Percentiles rank a stretch among this genome's conserved stretches.
Conservation (phyloP, 2,888 invertebrate species). For the Sinodicranocentrus sp. region DNA sequence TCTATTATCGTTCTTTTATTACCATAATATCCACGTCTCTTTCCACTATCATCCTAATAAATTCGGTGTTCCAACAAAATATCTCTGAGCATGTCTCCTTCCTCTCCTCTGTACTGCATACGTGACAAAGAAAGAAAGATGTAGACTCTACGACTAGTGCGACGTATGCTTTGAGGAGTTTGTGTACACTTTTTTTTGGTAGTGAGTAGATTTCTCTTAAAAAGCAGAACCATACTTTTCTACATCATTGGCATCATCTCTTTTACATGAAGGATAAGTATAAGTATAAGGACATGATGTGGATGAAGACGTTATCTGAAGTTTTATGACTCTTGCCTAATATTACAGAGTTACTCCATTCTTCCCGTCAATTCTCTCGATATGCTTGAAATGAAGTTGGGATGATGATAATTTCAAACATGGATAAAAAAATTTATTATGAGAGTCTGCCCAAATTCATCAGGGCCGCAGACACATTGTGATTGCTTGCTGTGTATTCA, state of each 20-base stretch:
- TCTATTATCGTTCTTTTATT: slow-evolving; percentile 72
- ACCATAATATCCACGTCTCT: slow-evolving; percentile 66
- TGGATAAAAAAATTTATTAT: no score
- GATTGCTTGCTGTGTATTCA: no score
- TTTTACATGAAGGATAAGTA: slow-evolving; percentile 34
- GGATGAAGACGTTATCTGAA: slow-evolving; percentile 30
- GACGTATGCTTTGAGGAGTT: no score
- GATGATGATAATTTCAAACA: slow-evolving; percentile 19
- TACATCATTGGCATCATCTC: slow-evolving; percentile 54
- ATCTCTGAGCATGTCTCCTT: slow-evolving; percentile 15
- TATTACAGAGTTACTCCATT: neutral
- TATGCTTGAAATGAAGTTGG: slow-evolving; percentile 14
- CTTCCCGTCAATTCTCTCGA: neutral
- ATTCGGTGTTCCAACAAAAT: slow-evolving; percentile 26
- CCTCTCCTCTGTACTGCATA: neutral
- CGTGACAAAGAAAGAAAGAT: neutral
- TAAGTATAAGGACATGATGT: slow-evolving; percentile 30
- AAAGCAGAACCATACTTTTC: slow-evolving; percentile 17
- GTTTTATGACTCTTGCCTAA: slow-evolving; percentile 39
- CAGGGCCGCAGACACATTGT: no score
- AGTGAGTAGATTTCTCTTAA: no score
- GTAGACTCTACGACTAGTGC: no score
- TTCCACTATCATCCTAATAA: slow-evolving; percentile 58
- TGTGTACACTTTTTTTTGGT: no score
- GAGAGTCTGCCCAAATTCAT: no score